These are phyloP conservation scores for Parnassius orleans DNA, from an alignment of 2,888 invertebrate genomes.

Conservation along the genomic window DNA sequence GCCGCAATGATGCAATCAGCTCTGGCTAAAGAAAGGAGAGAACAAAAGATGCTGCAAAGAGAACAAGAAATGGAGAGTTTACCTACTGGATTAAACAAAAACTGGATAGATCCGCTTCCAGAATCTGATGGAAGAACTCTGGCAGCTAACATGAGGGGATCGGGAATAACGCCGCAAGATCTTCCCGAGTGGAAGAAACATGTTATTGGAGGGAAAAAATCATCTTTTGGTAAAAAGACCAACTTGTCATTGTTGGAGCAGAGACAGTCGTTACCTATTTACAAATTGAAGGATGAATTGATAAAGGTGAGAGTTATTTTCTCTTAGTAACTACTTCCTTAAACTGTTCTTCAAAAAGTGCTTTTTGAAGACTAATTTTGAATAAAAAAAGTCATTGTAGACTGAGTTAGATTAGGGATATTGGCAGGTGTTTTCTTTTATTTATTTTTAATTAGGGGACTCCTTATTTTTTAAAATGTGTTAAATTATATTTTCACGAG, in stretches of 20 bases:
- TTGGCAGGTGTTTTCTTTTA: too few relatives aligned
- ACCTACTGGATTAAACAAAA: constrained; percentile 91
- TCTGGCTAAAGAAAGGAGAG: constrained; percentile 96
- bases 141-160: constrained; percentile 90
- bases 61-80: constrained; percentile 94
- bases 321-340: neutral
- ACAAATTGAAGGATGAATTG: constrained; percentile 95
- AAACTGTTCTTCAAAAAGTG: too few relatives aligned
- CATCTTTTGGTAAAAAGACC: constrained; percentile 98
- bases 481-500: too few relatives aligned
- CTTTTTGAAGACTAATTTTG: neutral
- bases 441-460: too few relatives aligned
- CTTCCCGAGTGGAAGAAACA: constrained; percentile 99
- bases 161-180: constrained; percentile 92
- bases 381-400: too few relatives aligned
- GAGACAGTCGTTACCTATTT: constrained; percentile 97
- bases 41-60: constrained; percentile 96
- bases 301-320: constrained; percentile 83
- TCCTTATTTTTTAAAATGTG: too few relatives aligned
- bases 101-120: constrained; percentile 98
- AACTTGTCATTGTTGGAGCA: constrained; percentile 97
- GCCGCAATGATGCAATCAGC: constrained; percentile 99
- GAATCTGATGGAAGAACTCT: constrained; percentile 87
- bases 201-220: constrained; percentile 98
- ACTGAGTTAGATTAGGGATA: too few relatives aligned